These are phyloP conservation scores for Salvelinus alpinus DNA, from an alignment of 2,113 vertebrate species.

Conservation along the genomic window DNA sequence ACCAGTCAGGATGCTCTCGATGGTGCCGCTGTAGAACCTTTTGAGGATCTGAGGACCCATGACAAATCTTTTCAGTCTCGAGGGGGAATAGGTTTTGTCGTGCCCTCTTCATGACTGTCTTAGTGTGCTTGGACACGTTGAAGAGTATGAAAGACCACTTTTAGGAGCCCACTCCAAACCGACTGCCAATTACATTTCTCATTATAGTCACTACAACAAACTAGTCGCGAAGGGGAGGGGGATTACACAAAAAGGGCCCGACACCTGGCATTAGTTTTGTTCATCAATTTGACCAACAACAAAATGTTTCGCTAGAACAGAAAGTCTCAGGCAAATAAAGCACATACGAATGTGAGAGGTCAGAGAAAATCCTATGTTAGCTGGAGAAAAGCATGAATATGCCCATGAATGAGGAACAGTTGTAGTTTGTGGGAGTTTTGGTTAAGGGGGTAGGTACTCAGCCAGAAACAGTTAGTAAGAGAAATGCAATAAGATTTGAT, in stretches of 20 bases:
- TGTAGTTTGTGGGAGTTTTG: conserved; percentile 28
- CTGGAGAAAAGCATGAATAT: conserved; percentile 48
- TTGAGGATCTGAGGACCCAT: no score
- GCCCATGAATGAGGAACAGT: conserved; percentile 10
- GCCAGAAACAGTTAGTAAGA: not conserved
- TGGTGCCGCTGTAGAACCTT: no score
- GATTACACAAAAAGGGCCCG: not conserved
- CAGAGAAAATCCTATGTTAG: conserved; percentile 16
- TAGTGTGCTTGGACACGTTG: not conserved
- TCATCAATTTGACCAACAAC: not conserved
- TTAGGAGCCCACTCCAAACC: not conserved
- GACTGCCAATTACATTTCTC: not conserved
- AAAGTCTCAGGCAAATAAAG: not conserved
- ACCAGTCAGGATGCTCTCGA: no score
- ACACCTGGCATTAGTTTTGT: not conserved
- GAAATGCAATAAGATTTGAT: not conserved
- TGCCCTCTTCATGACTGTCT: no score
- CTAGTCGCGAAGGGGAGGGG: no score
- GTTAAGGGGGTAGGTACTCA: conserved; percentile 41
- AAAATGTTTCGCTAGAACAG: not conserved
- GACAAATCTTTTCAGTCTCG: no score
- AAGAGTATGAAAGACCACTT: not conserved
- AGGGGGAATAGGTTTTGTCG: no score
- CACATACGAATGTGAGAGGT: not conserved
- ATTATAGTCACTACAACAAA: not conserved